A percentile compares a stretch with the other conserved stretches of the same genome.
Evolutionary conservation across 2,113 vertebrate genomes (phyloP).

Genomic region (Acrocephalus arundinaceus): DNA sequence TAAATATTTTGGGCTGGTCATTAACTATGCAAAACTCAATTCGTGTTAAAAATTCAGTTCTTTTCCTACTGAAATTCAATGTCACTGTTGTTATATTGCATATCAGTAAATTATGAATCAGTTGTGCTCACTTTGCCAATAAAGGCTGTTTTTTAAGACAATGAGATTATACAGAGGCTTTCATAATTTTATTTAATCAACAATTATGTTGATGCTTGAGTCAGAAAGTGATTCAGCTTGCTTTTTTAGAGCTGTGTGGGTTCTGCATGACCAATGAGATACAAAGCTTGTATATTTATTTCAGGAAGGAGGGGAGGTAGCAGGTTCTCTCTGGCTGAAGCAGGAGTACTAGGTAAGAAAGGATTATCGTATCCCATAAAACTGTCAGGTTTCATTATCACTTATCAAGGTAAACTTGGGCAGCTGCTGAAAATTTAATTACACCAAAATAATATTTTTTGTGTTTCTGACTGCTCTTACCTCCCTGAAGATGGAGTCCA

Average conservation of each 20-base stretch:
- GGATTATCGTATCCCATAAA: background rate
- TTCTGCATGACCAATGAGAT: background rate
- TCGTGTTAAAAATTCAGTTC: background rate
- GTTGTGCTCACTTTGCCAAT: background rate
- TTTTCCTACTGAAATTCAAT: background rate
- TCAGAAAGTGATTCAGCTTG: slow-evolving; percentile 36
- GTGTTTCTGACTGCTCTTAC: background rate
- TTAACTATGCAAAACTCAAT: slow-evolving; percentile 15
- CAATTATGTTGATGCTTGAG: slow-evolving; percentile 19
- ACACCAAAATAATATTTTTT: background rate
- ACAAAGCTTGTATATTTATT: background rate
- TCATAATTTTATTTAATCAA: slow-evolving; percentile 38
- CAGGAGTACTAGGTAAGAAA: background rate
- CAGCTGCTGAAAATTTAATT: background rate
- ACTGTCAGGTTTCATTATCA: background rate
- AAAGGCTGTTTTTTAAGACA: slow-evolving; percentile 5
- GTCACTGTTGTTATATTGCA: background rate
- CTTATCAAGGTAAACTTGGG: background rate
- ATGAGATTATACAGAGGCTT: slow-evolving; percentile 10
- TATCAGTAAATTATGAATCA: slow-evolving; percentile 26
- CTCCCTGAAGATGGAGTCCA: background rate
- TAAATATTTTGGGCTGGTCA: slow-evolving; percentile 1
- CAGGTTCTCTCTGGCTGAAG: background rate
- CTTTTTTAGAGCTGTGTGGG: background rate
- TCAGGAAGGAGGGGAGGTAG: background rate